Evolutionary conservation across 35 echinoderm and acorn worm species (phyloP), one percentile per base, ranked within the genome.

Genomic region (Eucidaris tribuloides): DNA sequence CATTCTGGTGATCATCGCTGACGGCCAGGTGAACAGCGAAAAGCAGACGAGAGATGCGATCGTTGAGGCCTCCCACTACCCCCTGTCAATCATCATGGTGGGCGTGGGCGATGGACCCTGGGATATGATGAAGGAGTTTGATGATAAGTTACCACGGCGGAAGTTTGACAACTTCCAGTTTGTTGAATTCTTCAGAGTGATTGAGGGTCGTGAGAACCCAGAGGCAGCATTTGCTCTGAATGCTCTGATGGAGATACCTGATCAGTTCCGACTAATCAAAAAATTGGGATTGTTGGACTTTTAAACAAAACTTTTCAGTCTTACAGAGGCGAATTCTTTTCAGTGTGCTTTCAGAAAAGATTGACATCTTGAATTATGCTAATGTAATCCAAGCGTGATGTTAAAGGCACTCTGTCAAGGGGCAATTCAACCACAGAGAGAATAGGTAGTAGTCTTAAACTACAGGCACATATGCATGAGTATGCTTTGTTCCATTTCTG

Each of bases 151-250:
- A 3, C 96, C 96, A 0, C 58, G 80, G 58, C 65, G 96, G 43
- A 89, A 86, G 58, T 99, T 99, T 80, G 96, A 99, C 62, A 99
- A 99, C 30, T 99, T 99, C 71, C 96, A 99, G 62, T 99, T 99
- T 77, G 87, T 99, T 17, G 91, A 99, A 37, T 99, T 90, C 58
- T 83, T 93, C 22, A 62, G 86, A 34, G 78, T 90, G 7, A 85
- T 93, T 77, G 43, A 90, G 7, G 57, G 29, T 6, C 45, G 59
- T 3, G 84, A 77, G 29, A 78, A 85, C 56, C 80, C 78, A 3
- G 96, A 99, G 71, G 42, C 96, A 13, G 46, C 86, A 1, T 99
- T 99, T 84, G 96, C 96, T 13, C 34, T 99, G 31, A 81, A 87
- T 30, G 91, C 96, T 24, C 79, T 99, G 1, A 99, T 99, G 96